Evolutionary conservation across 2,113 vertebrate species (phyloP), one percentile per base, ranked within the genome.

Genomic region (Clarias magur): DNA sequence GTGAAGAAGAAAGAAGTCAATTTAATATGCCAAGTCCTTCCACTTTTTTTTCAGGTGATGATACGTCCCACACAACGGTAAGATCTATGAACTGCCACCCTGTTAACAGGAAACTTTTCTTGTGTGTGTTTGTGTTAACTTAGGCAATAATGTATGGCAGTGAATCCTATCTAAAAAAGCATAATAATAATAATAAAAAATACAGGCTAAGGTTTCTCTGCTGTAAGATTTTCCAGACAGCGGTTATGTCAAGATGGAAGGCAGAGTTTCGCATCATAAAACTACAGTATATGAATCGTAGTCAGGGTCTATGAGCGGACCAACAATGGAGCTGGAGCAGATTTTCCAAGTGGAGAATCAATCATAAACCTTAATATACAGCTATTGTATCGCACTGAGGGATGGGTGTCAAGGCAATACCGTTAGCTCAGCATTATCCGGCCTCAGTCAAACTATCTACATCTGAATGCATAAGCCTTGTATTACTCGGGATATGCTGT

Each of bases 261-360:
- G 82, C 72, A 70, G 80, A 73, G 86, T 83, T 86, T 87, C 68
- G 75, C 80, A 83, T 87, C 56, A 62, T 73, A 79, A 83, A 89
- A 90, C 59, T 70, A 38, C 34, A 38, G 34, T 38, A 84, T 76
- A 85, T 88, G 85, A 87, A 83, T 89, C 62, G 80, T 82, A 86
- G 70, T 68, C 56, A 88, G 70, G 85, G 84, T 87, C 85, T 42
- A 81, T 81, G 54, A 38, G 30, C 54, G 34, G 67, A 84, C 15
- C 75, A 53, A 85, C 76, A 75, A 73, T 63, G 76, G 59, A 54
- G 54, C 30, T 38, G 80, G 72, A 85, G 53, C 38, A 80, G 85
- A 85, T 56, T 85, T 84, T 65, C 10, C 59, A 84, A 88, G 56
- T 80, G 88, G 84, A 68, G 80, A 89, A 85, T 85, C 84, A 81